Evolutionary conservation across 2,113 vertebrate genomes (phyloP).

Genomic region (Leiothrix lutea): DNA sequence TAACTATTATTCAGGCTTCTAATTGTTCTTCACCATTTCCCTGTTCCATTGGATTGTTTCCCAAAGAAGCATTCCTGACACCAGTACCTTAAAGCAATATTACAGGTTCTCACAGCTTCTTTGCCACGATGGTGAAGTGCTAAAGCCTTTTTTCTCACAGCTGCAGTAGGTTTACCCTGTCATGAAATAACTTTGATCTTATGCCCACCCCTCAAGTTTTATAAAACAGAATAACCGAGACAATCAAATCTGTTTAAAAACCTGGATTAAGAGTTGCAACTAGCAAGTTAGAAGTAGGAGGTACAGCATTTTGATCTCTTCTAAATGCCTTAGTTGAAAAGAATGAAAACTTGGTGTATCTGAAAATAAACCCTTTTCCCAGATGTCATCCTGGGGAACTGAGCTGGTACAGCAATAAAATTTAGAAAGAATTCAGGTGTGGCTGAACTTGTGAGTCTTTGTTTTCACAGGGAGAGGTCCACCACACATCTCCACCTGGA

Average conservation of each 20-base stretch:
- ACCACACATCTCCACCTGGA: neutral
- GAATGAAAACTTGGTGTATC: neutral
- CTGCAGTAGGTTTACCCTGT: neutral
- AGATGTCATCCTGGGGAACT: neutral
- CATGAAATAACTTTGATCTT: neutral
- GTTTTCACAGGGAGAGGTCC: neutral
- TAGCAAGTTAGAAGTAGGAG: neutral
- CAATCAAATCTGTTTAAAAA: neutral
- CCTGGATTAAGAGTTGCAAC: neutral
- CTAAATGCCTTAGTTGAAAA: neutral
- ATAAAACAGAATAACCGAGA: neutral
- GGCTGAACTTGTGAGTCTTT: neutral
- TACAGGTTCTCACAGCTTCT: neutral
- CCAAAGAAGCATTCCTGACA: neutral
- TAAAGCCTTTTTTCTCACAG: neutral
- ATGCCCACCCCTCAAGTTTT: neutral
- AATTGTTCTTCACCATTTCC: neutral
- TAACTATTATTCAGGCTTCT: neutral
- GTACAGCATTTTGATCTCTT: neutral
- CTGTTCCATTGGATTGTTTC: neutral
- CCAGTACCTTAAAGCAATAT: neutral
- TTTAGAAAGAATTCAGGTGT: neutral
- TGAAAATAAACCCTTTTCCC: neutral
- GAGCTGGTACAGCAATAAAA: neutral
- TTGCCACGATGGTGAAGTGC: neutral